Conservation (phyloP, 2,888 invertebrate species). For the Calliopum simillimum region DNA sequence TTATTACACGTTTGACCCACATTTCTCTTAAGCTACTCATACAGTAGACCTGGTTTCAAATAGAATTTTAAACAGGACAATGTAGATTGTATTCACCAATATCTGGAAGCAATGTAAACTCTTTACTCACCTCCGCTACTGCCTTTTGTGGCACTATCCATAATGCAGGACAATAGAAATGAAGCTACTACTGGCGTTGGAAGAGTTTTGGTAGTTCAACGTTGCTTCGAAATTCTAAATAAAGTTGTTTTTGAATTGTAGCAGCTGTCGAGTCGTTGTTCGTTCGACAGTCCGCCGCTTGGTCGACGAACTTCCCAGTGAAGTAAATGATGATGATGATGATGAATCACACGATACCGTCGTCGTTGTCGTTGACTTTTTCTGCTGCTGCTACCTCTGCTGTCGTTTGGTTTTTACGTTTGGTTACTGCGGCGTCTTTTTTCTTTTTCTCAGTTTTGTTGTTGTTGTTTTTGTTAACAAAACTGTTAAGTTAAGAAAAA, state of each 20-base stretch:
- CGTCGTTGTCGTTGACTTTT: neutral
- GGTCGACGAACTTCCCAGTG: neutral
- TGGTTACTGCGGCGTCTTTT: neutral
- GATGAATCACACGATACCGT: conserved; percentile 7
- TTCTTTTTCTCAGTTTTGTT: neutral
- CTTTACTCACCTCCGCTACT: conserved; percentile 13
- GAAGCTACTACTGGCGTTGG: neutral
- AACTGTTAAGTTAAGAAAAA: conserved; percentile 7
- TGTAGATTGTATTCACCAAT: too few species aligned
- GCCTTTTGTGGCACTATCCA: conserved; percentile 25
- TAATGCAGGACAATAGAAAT: neutral
- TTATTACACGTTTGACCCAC: too few species aligned
- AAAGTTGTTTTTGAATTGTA: neutral
- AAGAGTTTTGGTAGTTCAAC: neutral
- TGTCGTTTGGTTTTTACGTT: neutral
- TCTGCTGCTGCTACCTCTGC: neutral
- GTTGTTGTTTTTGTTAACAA: conserved; percentile 6
- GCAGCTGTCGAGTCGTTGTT: neutral
- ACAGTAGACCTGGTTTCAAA: too few species aligned
- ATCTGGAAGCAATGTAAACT: too few species aligned
- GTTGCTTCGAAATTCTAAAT: neutral
- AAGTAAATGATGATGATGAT: too few species aligned
- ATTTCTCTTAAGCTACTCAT: too few species aligned
- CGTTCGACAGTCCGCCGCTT: neutral
- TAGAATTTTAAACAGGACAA: too few species aligned